Conservation (phyloP, 2,888 invertebrate genomes). For the Synanthedon vespiformis region DNA sequence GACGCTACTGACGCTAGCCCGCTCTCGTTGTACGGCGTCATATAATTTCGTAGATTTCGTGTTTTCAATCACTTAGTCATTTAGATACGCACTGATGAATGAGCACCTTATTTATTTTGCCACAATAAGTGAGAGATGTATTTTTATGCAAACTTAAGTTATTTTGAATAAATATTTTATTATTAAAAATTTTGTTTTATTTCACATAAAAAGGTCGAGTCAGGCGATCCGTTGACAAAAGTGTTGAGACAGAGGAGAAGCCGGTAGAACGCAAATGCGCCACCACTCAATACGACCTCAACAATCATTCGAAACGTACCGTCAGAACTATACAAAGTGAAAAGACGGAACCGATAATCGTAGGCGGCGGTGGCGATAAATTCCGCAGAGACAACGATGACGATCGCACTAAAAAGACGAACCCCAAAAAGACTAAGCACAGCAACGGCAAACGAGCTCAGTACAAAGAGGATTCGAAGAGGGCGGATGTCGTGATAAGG, state of each 20-base stretch:
- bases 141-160: background rate
- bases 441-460: background rate
- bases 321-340: conserved; percentile 5
- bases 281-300: conserved; percentile 13
- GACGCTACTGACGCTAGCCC: no score
- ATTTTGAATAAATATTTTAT: conserved; percentile 18
- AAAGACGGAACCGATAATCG: conserved; percentile 1
- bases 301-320: conserved; percentile 1
- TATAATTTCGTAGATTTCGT: background rate
- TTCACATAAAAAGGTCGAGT: conserved; percentile 23
- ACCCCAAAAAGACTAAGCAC: background rate
- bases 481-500: conserved; percentile 1
- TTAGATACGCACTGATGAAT: conserved; percentile 4
- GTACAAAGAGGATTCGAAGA: background rate
- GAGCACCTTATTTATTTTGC: conserved; percentile 10
- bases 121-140: background rate
- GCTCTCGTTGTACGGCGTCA: no score
- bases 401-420: conserved; percentile 4
- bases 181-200: conserved; percentile 24
- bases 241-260: conserved; percentile 4
- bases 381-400: conserved; percentile 3
- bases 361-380: conserved; percentile 8
- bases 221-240: conserved; percentile 10
- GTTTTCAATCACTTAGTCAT: background rate
- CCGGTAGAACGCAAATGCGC: conserved; percentile 11